These are phyloP conservation scores for Latrodectus geometricus DNA, from an alignment of 1,140 invertebrate species.

Conservation along the genomic window DNA sequence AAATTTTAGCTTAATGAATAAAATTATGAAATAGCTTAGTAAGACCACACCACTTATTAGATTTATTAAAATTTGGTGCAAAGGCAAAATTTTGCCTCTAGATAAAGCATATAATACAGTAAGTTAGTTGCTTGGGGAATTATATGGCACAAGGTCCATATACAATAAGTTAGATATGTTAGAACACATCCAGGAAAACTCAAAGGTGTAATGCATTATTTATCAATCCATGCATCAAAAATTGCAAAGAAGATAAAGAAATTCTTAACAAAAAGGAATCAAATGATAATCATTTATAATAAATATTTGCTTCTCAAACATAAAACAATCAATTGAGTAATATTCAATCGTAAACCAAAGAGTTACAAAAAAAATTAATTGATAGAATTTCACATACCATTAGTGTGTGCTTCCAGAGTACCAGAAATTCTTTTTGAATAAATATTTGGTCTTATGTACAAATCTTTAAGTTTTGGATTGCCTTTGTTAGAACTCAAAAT, in stretches of 20 bases:
- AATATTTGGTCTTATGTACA: constrained; percentile 98
- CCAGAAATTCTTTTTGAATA: constrained; percentile 92
- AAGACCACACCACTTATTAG: too few relatives aligned
- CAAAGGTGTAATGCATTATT: too few relatives aligned
- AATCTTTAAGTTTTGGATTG: constrained; percentile 98
- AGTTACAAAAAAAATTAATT: neutral
- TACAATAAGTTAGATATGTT: too few relatives aligned
- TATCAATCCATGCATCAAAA: neutral
- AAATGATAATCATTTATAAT: neutral
- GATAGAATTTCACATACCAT: constrained; percentile 75
- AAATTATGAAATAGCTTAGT: too few relatives aligned
- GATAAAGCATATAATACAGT: too few relatives aligned
- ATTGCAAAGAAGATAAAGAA: too few relatives aligned
- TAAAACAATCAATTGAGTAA: neutral
- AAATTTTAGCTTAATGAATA: too few relatives aligned
- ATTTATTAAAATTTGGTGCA: too few relatives aligned
- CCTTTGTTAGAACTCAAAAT: constrained; percentile 95
- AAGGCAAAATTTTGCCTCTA: too few relatives aligned
- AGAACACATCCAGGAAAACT: too few relatives aligned
- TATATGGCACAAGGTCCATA: too few relatives aligned
- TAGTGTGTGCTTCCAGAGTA: constrained; percentile 91
- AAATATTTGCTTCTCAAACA: neutral
- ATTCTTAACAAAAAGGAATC: neutral
- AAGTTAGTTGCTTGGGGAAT: too few relatives aligned
- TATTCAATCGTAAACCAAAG: neutral